Conservation (phyloP, 1,140 invertebrate species). For the Aphaenogaster floridana region DNA sequence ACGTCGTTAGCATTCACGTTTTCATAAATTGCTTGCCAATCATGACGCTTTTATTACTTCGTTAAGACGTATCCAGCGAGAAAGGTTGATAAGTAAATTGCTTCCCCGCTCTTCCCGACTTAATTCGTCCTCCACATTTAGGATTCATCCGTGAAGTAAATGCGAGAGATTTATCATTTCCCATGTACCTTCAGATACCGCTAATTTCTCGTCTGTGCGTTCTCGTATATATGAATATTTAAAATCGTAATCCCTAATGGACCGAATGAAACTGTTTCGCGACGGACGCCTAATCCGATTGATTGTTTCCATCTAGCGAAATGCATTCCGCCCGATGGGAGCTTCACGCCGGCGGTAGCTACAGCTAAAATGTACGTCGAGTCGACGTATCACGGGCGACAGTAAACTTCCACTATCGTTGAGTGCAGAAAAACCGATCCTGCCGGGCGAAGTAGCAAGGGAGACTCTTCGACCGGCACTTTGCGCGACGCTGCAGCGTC, state of each 20-base stretch:
- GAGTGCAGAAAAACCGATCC: constrained; percentile 64
- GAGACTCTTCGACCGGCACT: constrained; percentile 63
- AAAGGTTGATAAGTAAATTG: constrained; percentile 33
- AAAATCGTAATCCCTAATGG: constrained; percentile 52
- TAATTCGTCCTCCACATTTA: constrained; percentile 23
- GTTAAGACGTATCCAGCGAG: constrained; percentile 19
- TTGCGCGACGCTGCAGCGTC: constrained; percentile 44
- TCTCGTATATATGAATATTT: constrained; percentile 13
- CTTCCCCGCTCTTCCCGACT: not conserved
- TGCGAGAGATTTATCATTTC: not conserved
- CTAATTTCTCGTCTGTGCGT: constrained; percentile 1
- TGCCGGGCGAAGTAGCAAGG: constrained; percentile 62
- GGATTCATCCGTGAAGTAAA: constrained; percentile 6
- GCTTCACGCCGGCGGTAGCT: not conserved
- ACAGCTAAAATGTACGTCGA: constrained; percentile 55
- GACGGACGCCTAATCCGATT: constrained; percentile 38
- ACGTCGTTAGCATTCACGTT: constrained; percentile 34
- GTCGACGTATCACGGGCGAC: constrained; percentile 62
- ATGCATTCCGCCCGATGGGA: constrained; percentile 47
- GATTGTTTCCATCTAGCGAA: constrained; percentile 54
- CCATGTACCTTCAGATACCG: not conserved
- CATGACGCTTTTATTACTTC: constrained; percentile 42
- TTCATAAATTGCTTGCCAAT: constrained; percentile 53
- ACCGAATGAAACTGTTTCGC: constrained; percentile 41
- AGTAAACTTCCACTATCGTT: constrained; percentile 65